Conservation (phyloP, 2,888 invertebrate genomes). For the Sipunculus nudus region DNA sequence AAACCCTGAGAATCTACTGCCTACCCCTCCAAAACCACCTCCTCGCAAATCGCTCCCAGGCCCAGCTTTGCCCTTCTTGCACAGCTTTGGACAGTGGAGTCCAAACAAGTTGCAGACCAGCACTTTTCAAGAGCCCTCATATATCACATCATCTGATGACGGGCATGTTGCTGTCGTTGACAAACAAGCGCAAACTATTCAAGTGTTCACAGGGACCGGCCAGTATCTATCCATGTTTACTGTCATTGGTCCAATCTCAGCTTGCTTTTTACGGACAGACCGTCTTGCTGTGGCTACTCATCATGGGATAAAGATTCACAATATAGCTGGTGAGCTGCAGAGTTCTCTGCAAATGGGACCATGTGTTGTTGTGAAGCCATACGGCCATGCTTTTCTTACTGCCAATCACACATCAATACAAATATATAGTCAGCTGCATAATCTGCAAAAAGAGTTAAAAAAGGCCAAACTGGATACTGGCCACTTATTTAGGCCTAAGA, state of each 20-base stretch:
- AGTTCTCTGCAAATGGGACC: constrained; percentile 10
- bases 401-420: constrained; percentile 11
- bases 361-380: constrained; percentile 11
- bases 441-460: constrained; percentile 9
- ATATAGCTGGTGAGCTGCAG: neutral
- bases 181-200: constrained; percentile 21
- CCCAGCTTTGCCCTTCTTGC: constrained; percentile 13
- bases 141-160: constrained; percentile 18
- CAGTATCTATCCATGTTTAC: constrained; percentile 28
- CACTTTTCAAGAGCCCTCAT: constrained; percentile 23
- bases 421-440: constrained; percentile 11
- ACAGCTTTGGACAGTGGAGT: constrained; percentile 28
- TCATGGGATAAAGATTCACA: constrained; percentile 26
- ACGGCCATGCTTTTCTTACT: constrained; percentile 25
- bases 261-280: constrained; percentile 16
- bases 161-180: constrained; percentile 24
- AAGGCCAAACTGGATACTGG: neutral
- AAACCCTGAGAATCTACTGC: no score
- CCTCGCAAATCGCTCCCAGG: constrained; percentile 14
- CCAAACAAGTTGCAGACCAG: constrained; percentile 16
- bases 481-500: constrained; percentile 6
- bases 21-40: constrained; percentile 19
- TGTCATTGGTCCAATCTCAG: constrained; percentile 22
- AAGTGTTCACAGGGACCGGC: constrained; percentile 24
- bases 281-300: constrained; percentile 27